Evolutionary conservation across 2,113 vertebrate genomes (phyloP).

Genomic region (Conger conger): DNA sequence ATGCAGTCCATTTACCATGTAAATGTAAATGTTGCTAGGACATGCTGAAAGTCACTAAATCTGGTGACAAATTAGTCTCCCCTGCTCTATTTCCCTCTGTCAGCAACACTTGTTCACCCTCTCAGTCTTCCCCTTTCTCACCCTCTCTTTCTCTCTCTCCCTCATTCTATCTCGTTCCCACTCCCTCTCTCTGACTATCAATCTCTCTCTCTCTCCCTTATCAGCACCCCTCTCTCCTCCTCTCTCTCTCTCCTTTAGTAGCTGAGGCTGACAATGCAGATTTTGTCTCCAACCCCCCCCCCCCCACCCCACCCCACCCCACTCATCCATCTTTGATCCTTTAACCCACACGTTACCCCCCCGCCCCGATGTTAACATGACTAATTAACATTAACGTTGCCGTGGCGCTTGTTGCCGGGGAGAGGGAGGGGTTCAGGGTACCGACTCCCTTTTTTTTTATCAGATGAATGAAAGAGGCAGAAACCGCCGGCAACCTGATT

Average conservation of each 20-base stretch:
- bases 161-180: not conserved
- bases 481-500: not conserved
- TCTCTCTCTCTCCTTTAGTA: not conserved
- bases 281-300: slow-evolving; percentile 6
- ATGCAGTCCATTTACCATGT: no score
- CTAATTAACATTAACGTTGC: slow-evolving; percentile 28
- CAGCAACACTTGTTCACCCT: no score
- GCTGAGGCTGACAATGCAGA: slow-evolving; percentile 1
- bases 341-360: slow-evolving; percentile 13
- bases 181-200: not conserved
- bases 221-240: not conserved
- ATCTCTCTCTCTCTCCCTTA: not conserved
- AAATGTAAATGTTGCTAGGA: no score
- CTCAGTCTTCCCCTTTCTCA: not conserved
- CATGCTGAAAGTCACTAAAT: no score
- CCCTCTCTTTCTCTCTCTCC: not conserved
- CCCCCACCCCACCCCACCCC: not conserved
- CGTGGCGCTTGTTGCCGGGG: not conserved
- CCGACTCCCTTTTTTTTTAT: not conserved
- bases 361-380: slow-evolving; percentile 20
- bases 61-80: no score
- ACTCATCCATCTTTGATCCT: not conserved
- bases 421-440: not conserved
- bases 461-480: not conserved
- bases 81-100: no score